Evolutionary conservation across 2,113 vertebrate genomes (phyloP), one percentile per base, ranked within the genome.

Genomic region (Lipotes vexillifer): DNA sequence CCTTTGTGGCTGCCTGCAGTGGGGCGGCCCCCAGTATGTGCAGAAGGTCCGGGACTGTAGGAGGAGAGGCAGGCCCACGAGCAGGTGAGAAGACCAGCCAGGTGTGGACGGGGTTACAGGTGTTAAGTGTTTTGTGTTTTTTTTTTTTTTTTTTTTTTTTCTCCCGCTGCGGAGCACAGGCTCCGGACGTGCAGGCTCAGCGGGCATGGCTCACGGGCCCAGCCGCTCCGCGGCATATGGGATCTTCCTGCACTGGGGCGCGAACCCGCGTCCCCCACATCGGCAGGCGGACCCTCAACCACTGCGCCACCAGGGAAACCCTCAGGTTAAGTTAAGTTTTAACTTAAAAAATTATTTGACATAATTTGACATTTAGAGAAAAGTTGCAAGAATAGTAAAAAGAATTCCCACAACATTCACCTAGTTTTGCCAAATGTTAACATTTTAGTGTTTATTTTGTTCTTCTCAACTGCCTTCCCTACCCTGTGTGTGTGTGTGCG

Each of bases 301-400:
- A 49, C 46, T 49, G 46, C 3, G 46, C 46, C 46, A 49, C 46
- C 46, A 49, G 46, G 46, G 46, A 49, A 49, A 12, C 46, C 46
- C 46, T 49, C 1, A 80, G 31, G 52, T 14, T n/a, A n/a, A n/a
- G 18, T 44, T 38, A 1, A n/a, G 36, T 68, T 61, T 72, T 46
- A 63, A 71, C 31, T 31, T 41, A 88, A 83, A 90, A 75, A 27
- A 33, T 44, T 25, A 88, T 88, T 93, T 41, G 69, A 33, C 36
- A 29, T 78, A 20, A 80, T 57, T 95, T 93, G 78, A 59, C n/a
- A 36, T 27, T 63, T 46, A 71, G 23, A 72, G 65, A 93, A 88
- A 61, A 29, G 8, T 83, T 49, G 65, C 14, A 91, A 83, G 61
- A 38, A 61, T 8, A 36, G 52, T 49, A 72, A 77, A 77, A 38